Evolutionary conservation across 1,140 invertebrate genomes (phyloP), one percentile per base, ranked within the genome.

Genomic region (Calliopsis andreniformis): DNA sequence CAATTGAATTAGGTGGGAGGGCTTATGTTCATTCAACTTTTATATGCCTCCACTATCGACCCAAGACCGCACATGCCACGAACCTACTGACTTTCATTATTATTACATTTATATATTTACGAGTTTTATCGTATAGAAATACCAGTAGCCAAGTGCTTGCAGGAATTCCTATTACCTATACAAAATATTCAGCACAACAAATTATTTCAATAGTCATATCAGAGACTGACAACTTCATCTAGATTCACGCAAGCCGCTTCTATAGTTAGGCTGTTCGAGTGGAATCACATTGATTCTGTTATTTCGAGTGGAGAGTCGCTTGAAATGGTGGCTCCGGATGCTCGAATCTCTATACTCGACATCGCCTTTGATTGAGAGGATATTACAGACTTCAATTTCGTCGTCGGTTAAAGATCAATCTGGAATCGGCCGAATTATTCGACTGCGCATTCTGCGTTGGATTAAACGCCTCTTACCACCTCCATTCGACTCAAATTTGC

Each of bases 271-370:
- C 12, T n/a, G 18, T 61, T 49, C 14, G n/a, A 49, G 16, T 42
- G 3, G 56, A 62, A 71, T 71, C 58, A 25, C 43, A 71, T 71
- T 20, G 69, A 71, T 71, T 62, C 16, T 30, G 45, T 18, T 39
- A n/a, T 20, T 62, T 51, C 14, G 30, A 51, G 68, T 18, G 56
- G 20, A 12, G 16, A 18, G 1, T 35, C 56, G 43, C 2, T 71
- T 49, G 69, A 32, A 71, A 62, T 30, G 58, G 42, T 28, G 6
- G 7, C 55, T 47, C 18, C 2, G 12, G 32, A 28, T 39, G 8
- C 68, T 47, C 42, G 16, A 35, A 25, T n/a, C 30, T 0, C 16
- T 49, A 28, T 45, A 39, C 56, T 49, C 32, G 56, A 62, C 23
- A 47, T 28, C 39, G 28, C 28, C 43, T 23, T 47, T 39, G 68